Conservation (phyloP, 1,140 invertebrate species). For the Bombus polaris region DNA sequence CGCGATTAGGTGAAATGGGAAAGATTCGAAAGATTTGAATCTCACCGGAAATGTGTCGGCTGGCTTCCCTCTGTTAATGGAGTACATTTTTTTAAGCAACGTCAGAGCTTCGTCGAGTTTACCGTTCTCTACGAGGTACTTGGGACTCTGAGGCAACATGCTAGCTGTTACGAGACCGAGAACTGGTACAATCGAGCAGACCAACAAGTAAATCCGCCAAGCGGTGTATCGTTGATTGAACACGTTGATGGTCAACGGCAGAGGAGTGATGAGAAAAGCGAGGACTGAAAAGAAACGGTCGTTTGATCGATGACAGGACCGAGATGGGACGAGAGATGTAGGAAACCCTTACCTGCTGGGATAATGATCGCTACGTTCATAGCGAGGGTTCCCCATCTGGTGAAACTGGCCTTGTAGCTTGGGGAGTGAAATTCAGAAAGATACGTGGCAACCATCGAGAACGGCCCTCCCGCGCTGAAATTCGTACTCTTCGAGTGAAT, state of each 20-base stretch:
- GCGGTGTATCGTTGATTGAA: constrained; percentile 79
- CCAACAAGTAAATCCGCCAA: constrained; percentile 85
- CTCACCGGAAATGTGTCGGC: constrained; percentile 80
- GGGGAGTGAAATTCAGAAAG: constrained; percentile 78
- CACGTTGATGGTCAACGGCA: constrained; percentile 71
- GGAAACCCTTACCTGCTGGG: constrained; percentile 74
- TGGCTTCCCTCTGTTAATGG: constrained; percentile 77
- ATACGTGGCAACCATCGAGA: constrained; percentile 75
- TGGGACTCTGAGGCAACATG: constrained; percentile 82
- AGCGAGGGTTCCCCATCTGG: constrained; percentile 73
- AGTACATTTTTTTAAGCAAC: constrained; percentile 79
- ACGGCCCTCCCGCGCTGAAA: constrained; percentile 77
- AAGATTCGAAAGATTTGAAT: neutral
- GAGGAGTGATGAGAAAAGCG: constrained; percentile 83
- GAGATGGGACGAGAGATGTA: neutral
- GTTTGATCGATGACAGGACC: neutral
- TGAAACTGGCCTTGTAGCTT: constrained; percentile 70
- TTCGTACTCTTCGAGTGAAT: constrained; percentile 3
- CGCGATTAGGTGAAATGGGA: no score
- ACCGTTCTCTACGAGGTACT: constrained; percentile 82
- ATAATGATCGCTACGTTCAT: constrained; percentile 73
- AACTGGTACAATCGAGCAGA: constrained; percentile 75
- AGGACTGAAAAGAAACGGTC: constrained; percentile 76
- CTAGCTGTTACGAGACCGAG: constrained; percentile 73
- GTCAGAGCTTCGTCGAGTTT: constrained; percentile 76